Evolutionary conservation across 2,888 invertebrate genomes (phyloP), one percentile per base, ranked within the genome.

Genomic region (Trichopria drosophilae): DNA sequence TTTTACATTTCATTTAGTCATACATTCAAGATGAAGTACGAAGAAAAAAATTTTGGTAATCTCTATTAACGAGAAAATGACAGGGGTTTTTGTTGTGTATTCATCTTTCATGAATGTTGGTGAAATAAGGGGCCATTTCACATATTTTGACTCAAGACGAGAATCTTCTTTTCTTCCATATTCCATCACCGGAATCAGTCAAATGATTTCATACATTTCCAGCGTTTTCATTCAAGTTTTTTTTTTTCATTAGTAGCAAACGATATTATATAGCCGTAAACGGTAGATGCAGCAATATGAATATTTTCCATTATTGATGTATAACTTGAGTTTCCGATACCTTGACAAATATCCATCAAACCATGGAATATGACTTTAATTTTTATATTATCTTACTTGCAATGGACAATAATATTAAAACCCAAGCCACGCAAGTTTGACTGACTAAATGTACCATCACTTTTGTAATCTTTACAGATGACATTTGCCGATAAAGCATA

Each of bases 151-250:
- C n/a, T n/a, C n/a, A n/a, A 52, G 57, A 57, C 20, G 52, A 58
- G 37, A 59, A 59, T 15, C 54, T 52, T 29, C 52, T 43, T 26
- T 55, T 59, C 26, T 48, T 50, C 57, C 53, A 55, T 16, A 50
- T 40, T 16, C 53, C 51, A 31, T 58, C 53, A 9, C 55, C 56
- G 6, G 55, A 58, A 20, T 58, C 51, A 34, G 51, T 60, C 13
- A 60, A 61, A 41, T 57, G 41, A 32, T 47, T 37, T 29, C 41
- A 15, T 32, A 46, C 39, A 22, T 54, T 45, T 37, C 56, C 59
- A 15, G 40, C 44, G 46, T 61, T 46, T 52, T 53, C 37, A 55
- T 60, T 58, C 40, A 51, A 29, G 15, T 36, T 36, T 22, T 50
- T 54, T 53, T 41, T 60, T 57, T 45, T 55, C 46, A 22, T 49